phyloP scores from a whole-genome alignment of 2,888 invertebrate species.

The Ormyrus labotus region DNA sequence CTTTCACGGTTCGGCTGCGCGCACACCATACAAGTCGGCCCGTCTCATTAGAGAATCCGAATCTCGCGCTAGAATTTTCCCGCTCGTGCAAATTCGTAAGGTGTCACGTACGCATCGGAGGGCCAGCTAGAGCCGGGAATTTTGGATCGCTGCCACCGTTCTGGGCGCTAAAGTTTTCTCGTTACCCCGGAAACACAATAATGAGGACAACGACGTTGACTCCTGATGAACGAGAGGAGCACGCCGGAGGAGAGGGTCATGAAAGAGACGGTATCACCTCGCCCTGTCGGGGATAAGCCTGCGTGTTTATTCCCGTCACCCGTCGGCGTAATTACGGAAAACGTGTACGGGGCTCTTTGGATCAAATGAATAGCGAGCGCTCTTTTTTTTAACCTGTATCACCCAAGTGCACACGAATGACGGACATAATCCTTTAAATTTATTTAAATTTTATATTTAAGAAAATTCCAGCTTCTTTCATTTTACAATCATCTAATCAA shows the following conservation, averaged over 20 bases:
- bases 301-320: no score
- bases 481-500: no score
- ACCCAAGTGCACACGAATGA: no score
- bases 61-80: conserved; percentile 28
- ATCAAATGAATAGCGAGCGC: no score
- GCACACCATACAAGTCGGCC: neutral
- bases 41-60: conserved; percentile 46
- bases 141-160: conserved; percentile 55
- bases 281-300: no score
- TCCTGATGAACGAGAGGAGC: neutral
- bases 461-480: no score
- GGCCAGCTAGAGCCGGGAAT: conserved; percentile 31
- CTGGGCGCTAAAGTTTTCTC: conserved; percentile 59
- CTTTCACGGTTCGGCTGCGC: conserved; percentile 35
- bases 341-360: no score
- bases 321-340: no score
- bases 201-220: conserved; percentile 57
- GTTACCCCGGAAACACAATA: conserved; percentile 61
- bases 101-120: conserved; percentile 39
- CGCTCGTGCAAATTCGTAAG: conserved; percentile 41
- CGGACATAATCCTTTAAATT: no score
- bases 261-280: no score
- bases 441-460: no score
- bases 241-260: neutral
- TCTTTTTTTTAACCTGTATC: no score